Evolutionary conservation across 2,113 vertebrate species (phyloP).

Genomic region (Castor canadensis): DNA sequence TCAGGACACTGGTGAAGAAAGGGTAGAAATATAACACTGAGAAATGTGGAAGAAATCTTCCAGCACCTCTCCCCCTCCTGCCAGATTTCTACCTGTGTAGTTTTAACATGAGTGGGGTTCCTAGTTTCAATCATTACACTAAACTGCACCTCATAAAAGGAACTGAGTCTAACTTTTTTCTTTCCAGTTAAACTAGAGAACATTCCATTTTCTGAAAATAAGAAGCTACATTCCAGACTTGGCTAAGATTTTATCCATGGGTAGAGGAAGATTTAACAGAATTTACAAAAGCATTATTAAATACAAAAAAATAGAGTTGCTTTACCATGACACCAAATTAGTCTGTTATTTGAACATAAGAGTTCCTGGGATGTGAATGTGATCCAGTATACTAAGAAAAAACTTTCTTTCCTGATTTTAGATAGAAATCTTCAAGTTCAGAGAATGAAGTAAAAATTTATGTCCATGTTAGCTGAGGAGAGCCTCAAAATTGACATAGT

Average conservation of each 20-base stretch:
- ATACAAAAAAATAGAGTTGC: background rate
- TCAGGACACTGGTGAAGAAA: background rate
- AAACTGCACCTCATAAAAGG: background rate
- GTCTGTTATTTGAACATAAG: background rate
- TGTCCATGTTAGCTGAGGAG: background rate
- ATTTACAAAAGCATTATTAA: slow-evolving; percentile 20
- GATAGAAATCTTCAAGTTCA: background rate
- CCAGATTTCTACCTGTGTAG: background rate
- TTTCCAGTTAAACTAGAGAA: slow-evolving; percentile 27
- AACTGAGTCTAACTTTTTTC: background rate
- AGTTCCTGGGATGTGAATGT: background rate
- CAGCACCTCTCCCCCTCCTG: too few species aligned
- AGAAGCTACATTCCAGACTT: background rate
- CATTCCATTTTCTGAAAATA: background rate
- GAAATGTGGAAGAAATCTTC: background rate
- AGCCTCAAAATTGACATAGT: background rate
- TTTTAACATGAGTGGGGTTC: background rate
- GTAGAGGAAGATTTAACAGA: background rate
- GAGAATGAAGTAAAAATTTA: background rate
- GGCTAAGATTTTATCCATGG: background rate
- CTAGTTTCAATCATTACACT: background rate
- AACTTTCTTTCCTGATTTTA: background rate
- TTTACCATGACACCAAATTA: background rate
- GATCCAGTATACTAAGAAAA: background rate
- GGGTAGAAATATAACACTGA: background rate